Evolutionary conservation across 2,888 invertebrate genomes (phyloP), one percentile per base, ranked within the genome.

Genomic region (Himalopsyche japonica): DNA sequence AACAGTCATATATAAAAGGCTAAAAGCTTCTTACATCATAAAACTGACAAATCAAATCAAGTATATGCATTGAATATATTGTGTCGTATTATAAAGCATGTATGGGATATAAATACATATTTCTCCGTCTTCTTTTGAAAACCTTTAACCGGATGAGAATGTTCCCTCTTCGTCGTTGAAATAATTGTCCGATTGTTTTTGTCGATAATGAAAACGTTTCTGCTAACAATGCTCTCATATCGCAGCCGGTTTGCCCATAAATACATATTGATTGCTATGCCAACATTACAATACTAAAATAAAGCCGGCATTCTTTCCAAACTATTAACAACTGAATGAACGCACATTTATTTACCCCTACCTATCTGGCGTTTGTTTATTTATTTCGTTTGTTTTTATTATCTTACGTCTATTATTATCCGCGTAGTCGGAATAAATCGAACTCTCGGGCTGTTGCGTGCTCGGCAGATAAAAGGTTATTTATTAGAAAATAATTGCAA

Each of bases 121-220:
- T 15, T 43, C 43, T 43, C 15, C 1, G 15, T 12, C 15, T 43
- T 43, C 43, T 57, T 20, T 57, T 57, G 24, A 57, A 57, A 57
- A 8, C 20, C 20, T 57, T 57, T 57, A 1, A 20, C 37, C 81
- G 81, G 85, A 85, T 84, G 85, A 85, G 79, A 79, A 82, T 34
- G 27, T 18, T 20, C 20, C 57, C 57, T 57, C 20, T 20, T 57
- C 20, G 57, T 20, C 79, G 79, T 49, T 48, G 82, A 86, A 86
- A 86, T 86, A 86, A 86, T 83, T 86, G 85, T 86, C 15, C 84
- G 86, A 86, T 86, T 86, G 86, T 86, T 83, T 85, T 76, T 80
- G 57, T 64, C 37, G 83, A 83, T 86, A 86, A 86, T 85, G 83
- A 84, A 83, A 76, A 85, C 80, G 47, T 83, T 78, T 80, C 79